Percentiles rank a stretch among this genome's conserved stretches.
Conservation (phyloP, 2,888 invertebrate species). For the Metalampra italica region DNA sequence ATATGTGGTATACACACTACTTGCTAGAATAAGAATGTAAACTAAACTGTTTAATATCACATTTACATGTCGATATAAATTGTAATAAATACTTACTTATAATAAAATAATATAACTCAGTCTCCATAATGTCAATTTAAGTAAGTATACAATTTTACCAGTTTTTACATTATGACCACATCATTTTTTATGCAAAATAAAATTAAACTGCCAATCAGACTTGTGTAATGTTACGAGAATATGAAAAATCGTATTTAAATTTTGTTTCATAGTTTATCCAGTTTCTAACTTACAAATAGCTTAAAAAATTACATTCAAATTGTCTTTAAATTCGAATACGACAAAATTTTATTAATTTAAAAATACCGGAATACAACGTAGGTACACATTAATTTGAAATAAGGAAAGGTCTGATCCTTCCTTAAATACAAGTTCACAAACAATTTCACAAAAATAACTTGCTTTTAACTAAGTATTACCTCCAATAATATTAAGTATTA, state of each 20-base stretch:
- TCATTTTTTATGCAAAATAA: background rate
- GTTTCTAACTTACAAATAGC: too few relatives aligned
- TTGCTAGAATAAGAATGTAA: background rate
- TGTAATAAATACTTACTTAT: background rate
- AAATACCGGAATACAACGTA: too few relatives aligned
- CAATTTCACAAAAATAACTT: conserved; percentile 49
- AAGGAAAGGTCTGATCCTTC: too few relatives aligned
- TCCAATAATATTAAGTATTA: conserved; percentile 70
- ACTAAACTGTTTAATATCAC: background rate
- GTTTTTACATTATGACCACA: conserved; percentile 16
- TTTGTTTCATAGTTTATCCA: too few relatives aligned
- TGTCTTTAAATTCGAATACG: too few relatives aligned
- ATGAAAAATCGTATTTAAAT: background rate
- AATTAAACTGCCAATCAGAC: background rate
- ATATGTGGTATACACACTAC: conserved; percentile 4
- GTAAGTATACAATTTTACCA: conserved; percentile 24
- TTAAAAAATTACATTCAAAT: too few relatives aligned
- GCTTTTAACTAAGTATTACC: conserved; percentile 68
- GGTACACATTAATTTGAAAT: too few relatives aligned
- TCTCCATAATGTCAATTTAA: conserved; percentile 27
- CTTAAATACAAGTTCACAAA: conserved; percentile 54
- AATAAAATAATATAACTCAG: background rate
- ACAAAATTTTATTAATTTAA: too few relatives aligned
- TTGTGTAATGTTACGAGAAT: background rate
- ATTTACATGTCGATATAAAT: background rate